Evolutionary conservation across 2,113 vertebrate genomes (phyloP).

Genomic region (Paratilapia polleni): DNA sequence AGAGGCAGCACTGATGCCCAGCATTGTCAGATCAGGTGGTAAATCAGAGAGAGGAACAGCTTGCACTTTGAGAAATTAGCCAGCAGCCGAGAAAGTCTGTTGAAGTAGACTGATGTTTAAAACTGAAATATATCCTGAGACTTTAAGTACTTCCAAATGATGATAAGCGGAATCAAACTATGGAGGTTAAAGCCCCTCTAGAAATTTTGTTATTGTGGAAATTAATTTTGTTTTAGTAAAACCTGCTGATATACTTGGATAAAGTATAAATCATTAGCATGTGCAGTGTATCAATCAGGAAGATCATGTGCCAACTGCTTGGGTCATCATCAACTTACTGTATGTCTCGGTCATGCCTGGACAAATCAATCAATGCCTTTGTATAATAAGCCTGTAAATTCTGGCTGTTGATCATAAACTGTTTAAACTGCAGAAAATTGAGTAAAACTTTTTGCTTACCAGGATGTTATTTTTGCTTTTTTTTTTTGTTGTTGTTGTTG

Average conservation of each 20-base stretch:
- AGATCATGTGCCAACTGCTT: constrained; percentile 25
- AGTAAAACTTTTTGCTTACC: constrained; percentile 61
- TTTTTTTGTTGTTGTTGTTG: background rate
- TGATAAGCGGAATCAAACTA: constrained; percentile 13
- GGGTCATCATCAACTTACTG: constrained; percentile 49
- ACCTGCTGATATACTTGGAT: constrained; percentile 25
- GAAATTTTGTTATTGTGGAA: background rate
- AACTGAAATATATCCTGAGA: constrained; percentile 1
- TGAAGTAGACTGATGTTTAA: background rate
- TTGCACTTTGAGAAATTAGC: constrained; percentile 17
- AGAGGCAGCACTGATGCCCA: constrained; percentile 17
- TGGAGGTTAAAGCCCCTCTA: background rate
- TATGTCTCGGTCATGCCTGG: constrained; percentile 54
- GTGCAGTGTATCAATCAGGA: constrained; percentile 49
- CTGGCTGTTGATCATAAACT: constrained; percentile 53
- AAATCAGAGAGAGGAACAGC: background rate
- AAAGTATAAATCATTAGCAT: constrained; percentile 47
- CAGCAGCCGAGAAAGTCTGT: background rate
- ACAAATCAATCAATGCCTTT: constrained; percentile 72
- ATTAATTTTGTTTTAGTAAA: background rate
- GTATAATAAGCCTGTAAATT: constrained; percentile 66
- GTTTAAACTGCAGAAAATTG: constrained; percentile 56
- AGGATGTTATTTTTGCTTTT: constrained; percentile 33
- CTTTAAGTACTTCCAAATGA: constrained; percentile 6
- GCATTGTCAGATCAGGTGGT: constrained; percentile 1